Conservation (phyloP, 2,797 vertebrate species). For the Pangasius krempfi region DNA sequence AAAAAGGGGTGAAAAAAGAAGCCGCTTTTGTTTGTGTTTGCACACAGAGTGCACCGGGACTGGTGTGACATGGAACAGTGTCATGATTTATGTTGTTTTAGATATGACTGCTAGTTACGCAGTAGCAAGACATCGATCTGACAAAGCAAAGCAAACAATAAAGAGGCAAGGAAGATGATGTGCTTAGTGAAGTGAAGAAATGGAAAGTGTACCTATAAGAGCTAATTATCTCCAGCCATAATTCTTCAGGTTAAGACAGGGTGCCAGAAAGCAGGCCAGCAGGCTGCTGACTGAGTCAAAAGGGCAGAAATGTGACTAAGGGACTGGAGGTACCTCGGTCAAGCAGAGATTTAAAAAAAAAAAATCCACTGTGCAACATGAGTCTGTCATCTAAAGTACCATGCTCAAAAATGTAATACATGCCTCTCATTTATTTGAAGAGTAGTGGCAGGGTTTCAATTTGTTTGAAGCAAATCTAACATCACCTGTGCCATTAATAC, state of each 20-base stretch:
- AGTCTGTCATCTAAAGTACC: slow-evolving; percentile 23
- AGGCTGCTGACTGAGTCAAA: slow-evolving; percentile 62
- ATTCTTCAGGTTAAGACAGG: slow-evolving; percentile 84
- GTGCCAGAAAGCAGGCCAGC: slow-evolving; percentile 67
- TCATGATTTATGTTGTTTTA: slow-evolving; percentile 82
- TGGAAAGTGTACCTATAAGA: slow-evolving; percentile 83
- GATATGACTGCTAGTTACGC: slow-evolving; percentile 82
- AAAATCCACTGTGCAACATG: slow-evolving; percentile 10
- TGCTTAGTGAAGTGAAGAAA: slow-evolving; percentile 83
- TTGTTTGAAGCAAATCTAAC: neutral
- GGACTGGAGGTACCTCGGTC: slow-evolving; percentile 26
- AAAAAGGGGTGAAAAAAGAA: slow-evolving; percentile 15
- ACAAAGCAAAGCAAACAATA: slow-evolving; percentile 86
- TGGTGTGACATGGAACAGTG: slow-evolving; percentile 79
- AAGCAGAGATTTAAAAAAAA: slow-evolving; percentile 13
- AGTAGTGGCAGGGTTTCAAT: neutral
- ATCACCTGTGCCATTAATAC: neutral
- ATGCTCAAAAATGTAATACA: slow-evolving; percentile 25
- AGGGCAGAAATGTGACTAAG: slow-evolving; percentile 61
- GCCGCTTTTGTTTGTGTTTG: slow-evolving; percentile 60
- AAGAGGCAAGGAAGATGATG: slow-evolving; percentile 84
- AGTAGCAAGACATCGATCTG: slow-evolving; percentile 85
- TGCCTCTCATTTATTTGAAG: slow-evolving; percentile 5
- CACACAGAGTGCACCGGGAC: slow-evolving; percentile 65
- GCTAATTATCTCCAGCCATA: slow-evolving; percentile 83